Percentiles rank a stretch among this genome's conserved stretches.
Conservation (phyloP, 2,888 invertebrate species). For the Himalopsyche kuldschensis region DNA sequence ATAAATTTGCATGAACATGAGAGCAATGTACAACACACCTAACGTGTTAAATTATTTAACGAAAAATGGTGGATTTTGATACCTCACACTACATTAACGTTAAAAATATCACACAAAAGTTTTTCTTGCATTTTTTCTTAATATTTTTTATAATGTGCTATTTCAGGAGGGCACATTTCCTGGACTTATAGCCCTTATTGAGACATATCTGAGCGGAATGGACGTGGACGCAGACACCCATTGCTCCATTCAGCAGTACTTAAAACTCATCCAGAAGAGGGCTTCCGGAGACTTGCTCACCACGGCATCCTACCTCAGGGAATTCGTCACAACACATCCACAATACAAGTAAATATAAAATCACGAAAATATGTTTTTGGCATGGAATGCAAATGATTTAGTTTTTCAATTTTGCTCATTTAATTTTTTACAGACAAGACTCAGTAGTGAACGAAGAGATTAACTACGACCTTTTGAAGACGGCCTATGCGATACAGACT, state of each 20-base stretch:
- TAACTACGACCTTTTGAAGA: constrained; percentile 86
- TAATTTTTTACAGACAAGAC: constrained; percentile 68
- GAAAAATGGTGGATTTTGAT: no score
- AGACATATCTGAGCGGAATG: constrained; percentile 91
- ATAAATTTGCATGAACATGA: no score
- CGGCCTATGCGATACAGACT: constrained; percentile 72
- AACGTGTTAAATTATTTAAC: no score
- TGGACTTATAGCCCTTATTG: constrained; percentile 91
- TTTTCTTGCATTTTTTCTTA: no score
- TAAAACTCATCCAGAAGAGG: constrained; percentile 85
- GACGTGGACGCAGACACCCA: constrained; percentile 98
- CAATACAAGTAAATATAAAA: constrained; percentile 74
- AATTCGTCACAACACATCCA: constrained; percentile 85
- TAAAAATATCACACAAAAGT: no score
- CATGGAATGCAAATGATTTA: constrained; percentile 16
- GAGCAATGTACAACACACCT: no score
- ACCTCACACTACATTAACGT: no score
- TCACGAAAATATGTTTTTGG: not conserved
- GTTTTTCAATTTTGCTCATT: constrained; percentile 10
- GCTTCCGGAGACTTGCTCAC: constrained; percentile 90
- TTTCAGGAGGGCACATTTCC: constrained; percentile 83
- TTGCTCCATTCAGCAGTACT: constrained; percentile 95
- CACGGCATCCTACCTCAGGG: constrained; percentile 92
- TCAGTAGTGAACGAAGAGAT: constrained; percentile 86
- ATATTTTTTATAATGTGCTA: no score